Conservation (phyloP, 2,797 vertebrate genomes). For the Crenichthys baileyi region DNA sequence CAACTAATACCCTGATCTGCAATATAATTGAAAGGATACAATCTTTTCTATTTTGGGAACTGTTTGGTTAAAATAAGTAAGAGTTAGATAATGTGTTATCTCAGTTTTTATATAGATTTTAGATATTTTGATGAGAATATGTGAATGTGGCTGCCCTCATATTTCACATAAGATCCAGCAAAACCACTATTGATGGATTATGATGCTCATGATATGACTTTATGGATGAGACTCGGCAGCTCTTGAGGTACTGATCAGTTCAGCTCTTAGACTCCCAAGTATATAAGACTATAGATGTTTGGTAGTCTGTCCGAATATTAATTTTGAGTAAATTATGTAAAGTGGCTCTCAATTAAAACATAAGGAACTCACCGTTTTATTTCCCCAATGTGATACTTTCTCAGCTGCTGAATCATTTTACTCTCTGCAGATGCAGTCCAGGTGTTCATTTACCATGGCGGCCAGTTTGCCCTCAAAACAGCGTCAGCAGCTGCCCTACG, state of each 20-base stretch:
- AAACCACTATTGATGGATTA: too few species aligned
- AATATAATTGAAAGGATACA: too few species aligned
- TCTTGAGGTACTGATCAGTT: background rate
- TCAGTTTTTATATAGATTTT: too few species aligned
- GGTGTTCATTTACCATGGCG: constrained; percentile 45
- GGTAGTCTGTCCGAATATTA: background rate
- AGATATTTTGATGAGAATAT: background rate
- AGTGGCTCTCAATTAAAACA: background rate
- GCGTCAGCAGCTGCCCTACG: constrained; percentile 48
- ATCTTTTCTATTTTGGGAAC: too few species aligned
- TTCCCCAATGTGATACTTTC: background rate
- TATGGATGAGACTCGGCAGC: background rate
- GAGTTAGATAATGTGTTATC: too few species aligned
- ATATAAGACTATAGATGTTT: background rate
- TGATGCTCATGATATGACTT: background rate
- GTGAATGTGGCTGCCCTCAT: background rate
- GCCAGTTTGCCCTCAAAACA: constrained; percentile 33
- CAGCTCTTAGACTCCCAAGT: background rate
- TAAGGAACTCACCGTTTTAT: background rate
- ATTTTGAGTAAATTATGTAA: background rate
- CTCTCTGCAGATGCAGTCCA: constrained; percentile 33
- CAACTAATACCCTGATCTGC: too few species aligned
- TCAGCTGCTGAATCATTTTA: constrained; percentile 30
- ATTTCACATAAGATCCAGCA: background rate
- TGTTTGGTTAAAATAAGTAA: too few species aligned